Base-by-base conservation (phyloP, 2,113 vertebrate species). In the Cyprinodon brontotheroides region DNA sequence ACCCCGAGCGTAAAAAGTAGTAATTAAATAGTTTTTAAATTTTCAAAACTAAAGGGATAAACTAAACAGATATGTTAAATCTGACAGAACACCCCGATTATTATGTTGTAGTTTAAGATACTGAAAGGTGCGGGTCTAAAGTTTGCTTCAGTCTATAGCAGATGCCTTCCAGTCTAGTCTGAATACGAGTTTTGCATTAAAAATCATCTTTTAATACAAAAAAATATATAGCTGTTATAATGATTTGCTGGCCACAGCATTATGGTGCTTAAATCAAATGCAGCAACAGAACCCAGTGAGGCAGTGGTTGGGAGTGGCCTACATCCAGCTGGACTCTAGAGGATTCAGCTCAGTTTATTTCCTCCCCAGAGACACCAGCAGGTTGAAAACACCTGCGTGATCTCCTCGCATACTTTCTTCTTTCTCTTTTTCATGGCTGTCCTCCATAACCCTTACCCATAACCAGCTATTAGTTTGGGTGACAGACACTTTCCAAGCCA, bases 271-370 rank as follows among this genome's bases (percentile, higher is more conserved):
- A 57, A 57, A 57, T 29, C 9, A 20, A 57, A 57, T 57, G 50
- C 10, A 57, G 17, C 50, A 8, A 57, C 50, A 57, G 22, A 39
- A n/a, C n/a, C 40, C 3, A n/a, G 2, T 50, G 70, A 72, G 17
- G 7, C n/a, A 37, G 22, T 17, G 17, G 5, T 40, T 59, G 15
- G 17, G 37, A 64, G 20, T 53, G 47, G 47, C 47, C 71, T 65
- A 73, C 64, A 65, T 39, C n/a, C 47, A 65, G 61, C 61, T 29
- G 50, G 37, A 12, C 61, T 73, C 61, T 37, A 22, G 68, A 70
- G 68, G 40, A 61, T 45, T 45, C 15, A 41, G n/a, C 40, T 41
- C 20, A 36, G 45, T 6, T 41, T 62, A 12, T 47, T 48, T 48
- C 59, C 12, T 6, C 59, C 37, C 29, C 47, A 68, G 66, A 72